Conservation (phyloP, 2,797 vertebrate genomes). For the Ctenosaura bakeri region DNA sequence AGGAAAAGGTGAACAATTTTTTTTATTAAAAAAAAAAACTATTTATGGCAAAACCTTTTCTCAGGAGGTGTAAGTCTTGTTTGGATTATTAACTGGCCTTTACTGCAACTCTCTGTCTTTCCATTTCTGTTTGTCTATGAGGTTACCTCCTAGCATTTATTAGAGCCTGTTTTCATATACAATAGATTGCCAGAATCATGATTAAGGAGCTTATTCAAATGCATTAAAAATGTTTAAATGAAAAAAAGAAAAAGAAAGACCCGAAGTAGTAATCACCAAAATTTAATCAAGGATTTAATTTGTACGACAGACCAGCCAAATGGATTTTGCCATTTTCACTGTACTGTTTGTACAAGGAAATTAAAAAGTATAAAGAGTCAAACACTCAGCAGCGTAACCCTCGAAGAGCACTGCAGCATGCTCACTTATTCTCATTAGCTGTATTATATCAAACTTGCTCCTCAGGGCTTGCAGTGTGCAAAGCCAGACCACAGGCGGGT, state of each 20-base stretch:
- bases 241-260: slow-evolving; percentile 62
- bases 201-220: slow-evolving; percentile 83
- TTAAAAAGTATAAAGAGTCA: slow-evolving; percentile 82
- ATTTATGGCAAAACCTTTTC: slow-evolving; percentile 38
- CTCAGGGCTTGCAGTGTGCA: slow-evolving; percentile 71
- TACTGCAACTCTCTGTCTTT: slow-evolving; percentile 61
- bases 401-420: slow-evolving; percentile 69
- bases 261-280: slow-evolving; percentile 82
- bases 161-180: slow-evolving; percentile 71
- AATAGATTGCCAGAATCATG: slow-evolving; percentile 79
- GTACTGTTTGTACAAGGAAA: slow-evolving; percentile 81
- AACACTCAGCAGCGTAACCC: slow-evolving; percentile 74
- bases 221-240: slow-evolving; percentile 83
- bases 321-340: slow-evolving; percentile 79
- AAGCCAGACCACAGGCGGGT: slow-evolving; percentile 65
- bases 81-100: slow-evolving; percentile 35
- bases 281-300: slow-evolving; percentile 86
- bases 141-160: slow-evolving; percentile 72
- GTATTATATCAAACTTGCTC: slow-evolving; percentile 73
- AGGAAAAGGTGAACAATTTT: slow-evolving; percentile 29
- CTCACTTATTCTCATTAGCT: slow-evolving; percentile 78
- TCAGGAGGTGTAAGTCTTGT: slow-evolving; percentile 42
- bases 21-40: slow-evolving; percentile 14
- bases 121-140: slow-evolving; percentile 69
- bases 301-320: slow-evolving; percentile 79